phyloP scores from a whole-genome alignment of 2,888 invertebrate species.

The Prionchulus punctatus region DNA sequence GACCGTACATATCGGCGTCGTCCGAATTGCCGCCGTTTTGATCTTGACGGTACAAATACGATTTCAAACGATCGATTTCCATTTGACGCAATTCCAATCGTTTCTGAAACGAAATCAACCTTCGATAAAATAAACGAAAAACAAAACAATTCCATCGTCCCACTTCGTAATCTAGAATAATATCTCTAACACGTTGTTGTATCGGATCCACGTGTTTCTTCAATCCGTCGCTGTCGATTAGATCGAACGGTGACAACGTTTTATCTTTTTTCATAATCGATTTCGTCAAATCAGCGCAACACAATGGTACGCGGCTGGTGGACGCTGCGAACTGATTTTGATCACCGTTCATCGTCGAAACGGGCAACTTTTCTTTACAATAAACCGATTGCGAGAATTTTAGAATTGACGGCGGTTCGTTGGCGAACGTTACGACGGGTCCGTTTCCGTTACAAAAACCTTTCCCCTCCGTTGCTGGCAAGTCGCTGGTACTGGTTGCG shows the following conservation, averaged over 20 bases:
- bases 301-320: too few relatives aligned
- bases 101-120: neutral
- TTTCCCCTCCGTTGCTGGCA: too few relatives aligned
- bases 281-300: neutral
- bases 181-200: neutral
- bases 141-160: neutral
- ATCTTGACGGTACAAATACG: neutral
- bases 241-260: neutral
- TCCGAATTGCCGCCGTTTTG: neutral
- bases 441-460: too few relatives aligned
- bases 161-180: slow-evolving; percentile 3
- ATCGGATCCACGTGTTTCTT: neutral
- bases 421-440: too few relatives aligned
- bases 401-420: too few relatives aligned
- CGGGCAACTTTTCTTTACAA: too few relatives aligned
- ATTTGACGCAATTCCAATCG: neutral
- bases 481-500: too few relatives aligned
- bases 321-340: too few relatives aligned
- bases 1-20: too few relatives aligned
- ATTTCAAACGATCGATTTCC: neutral
- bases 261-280: neutral
- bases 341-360: too few relatives aligned
- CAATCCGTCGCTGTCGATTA: slow-evolving; percentile 8
- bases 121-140: neutral
- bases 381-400: too few relatives aligned